Base-by-base conservation (phyloP, 1,140 invertebrate species). In the Coptotermes formosanus region DNA sequence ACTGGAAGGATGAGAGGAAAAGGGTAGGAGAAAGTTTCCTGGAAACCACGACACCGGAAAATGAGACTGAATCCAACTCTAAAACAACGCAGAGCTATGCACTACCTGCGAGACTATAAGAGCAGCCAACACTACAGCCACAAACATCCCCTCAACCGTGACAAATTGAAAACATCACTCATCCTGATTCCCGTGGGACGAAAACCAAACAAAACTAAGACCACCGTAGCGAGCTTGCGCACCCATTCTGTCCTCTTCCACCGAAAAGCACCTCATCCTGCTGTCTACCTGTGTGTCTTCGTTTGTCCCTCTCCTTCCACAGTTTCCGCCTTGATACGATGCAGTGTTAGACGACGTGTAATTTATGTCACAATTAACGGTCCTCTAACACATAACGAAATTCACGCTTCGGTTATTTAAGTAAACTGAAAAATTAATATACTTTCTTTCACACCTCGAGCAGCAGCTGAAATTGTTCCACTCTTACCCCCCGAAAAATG, bases 201-300 rank as follows among this genome's bases (percentile, higher is more conserved):
- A 75, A 75, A 75, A 75, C 64, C 64, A 75, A 75, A 75, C 64
- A 75, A 75, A 75, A 75, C 64, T 75, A 75, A 75, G n/a, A 75
- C 64, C 64, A 30, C 64, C 12, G 25, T 7, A n/a, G 25, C 64
- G 1, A 23, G 21, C 21, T 64, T 12, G 25, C 7, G 21, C 59
- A 64, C 59, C 59, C 59, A 64, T 64, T n/a, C 59, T 64, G 48
- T 12, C 59, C 25, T 64, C 21, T n/a, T n/a, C 16, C 59, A 64
- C 8, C 25, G 59, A 64, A 64, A 64, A 14, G 59, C 59, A 64
- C 25, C 59, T 64, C 59, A 25, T n/a, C 59, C 59, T 23, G 59
- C 59, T 21, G 21, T 64, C 45, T 48, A 48, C 45, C 45, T 48
- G 45, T 7, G 45, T 16, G 45, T 48, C 45, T 48, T 48, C 45